Evolutionary conservation across 1,140 invertebrate species (phyloP), one percentile per base, ranked within the genome.

Genomic region (Leguminivora glycinivorella): DNA sequence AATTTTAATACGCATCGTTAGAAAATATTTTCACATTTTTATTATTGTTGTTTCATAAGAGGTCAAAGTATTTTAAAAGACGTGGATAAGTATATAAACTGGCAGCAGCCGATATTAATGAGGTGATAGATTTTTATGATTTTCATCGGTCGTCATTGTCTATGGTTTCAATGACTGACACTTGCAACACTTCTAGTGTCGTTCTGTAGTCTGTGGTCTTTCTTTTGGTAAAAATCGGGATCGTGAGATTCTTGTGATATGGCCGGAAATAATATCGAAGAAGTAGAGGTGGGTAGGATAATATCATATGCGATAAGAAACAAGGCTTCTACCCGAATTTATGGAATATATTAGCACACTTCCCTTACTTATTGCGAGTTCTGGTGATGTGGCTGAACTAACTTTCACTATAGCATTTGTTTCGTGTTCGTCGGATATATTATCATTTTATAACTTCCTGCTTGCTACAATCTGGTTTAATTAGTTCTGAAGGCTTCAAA

Each of bases 211-310:
- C 58, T 63, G 58, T 63, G 58, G 26, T 26, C 47, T 84, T 86
- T 89, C 75, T 79, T 87, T 77, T 73, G 73, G 79, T 82, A 85
- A 88, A 89, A 88, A 79, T 83, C 79, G 72, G 34, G 79, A 75
- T 76, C 76, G 70, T 77, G 77, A 84, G 79, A 85, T 82, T 84
- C 79, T 83, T 89, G 83, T 84, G 83, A 86, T 75, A 91, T 91
- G 89, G 89, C 88, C 88, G 89, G 89, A 82, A 91, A 90, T 89
- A 91, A 79, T 87, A 85, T 84, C 74, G 89, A 91, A 83, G 89
- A 91, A 84, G 89, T 90, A 76, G 89, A 91, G 84, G 89, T 91
- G 84, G 84, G 81, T 81, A 81, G 77, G 69, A 75, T 69, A 31
- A 72, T 60, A 68, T 68, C 70, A 77, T 69, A 75, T 72, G 31